phyloP scores from a whole-genome alignment of 2,888 invertebrate genomes.

The Xanthia icteritia region DNA sequence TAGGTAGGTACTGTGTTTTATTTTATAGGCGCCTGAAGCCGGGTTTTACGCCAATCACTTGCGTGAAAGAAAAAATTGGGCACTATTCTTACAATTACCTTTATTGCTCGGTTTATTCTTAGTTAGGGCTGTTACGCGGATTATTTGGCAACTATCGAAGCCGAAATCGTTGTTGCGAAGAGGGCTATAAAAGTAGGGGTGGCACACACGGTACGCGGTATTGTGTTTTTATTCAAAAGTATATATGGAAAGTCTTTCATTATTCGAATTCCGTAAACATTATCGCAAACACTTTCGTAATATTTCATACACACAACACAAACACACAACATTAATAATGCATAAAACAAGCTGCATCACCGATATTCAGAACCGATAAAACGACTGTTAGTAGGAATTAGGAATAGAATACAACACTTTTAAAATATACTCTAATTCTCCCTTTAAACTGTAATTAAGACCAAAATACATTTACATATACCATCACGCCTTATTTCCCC shows the following conservation, averaged over 20 bases:
- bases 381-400: background rate
- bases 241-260: background rate
- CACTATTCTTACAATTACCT: slow-evolving; percentile 46
- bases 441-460: background rate
- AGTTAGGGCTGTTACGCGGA: slow-evolving; percentile 17
- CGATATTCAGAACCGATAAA: background rate
- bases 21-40: slow-evolving; percentile 62
- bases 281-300: too few relatives aligned
- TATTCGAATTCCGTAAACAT: background rate
- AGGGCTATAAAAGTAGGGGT: background rate
- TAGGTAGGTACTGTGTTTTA: slow-evolving; percentile 64
- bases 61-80: slow-evolving; percentile 36
- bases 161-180: background rate
- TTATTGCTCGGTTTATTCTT: slow-evolving; percentile 40
- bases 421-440: background rate
- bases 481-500: background rate
- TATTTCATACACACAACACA: too few relatives aligned
- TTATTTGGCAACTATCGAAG: slow-evolving; percentile 28
- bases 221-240: background rate
- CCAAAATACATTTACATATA: background rate
- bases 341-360: background rate
- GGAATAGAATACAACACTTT: background rate
- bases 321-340: too few relatives aligned
- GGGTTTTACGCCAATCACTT: slow-evolving; percentile 49
- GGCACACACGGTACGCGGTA: background rate